These are phyloP conservation scores for Paracanthobrama guichenoti DNA, from an alignment of 2,113 vertebrate genomes.

Conservation along the genomic window DNA sequence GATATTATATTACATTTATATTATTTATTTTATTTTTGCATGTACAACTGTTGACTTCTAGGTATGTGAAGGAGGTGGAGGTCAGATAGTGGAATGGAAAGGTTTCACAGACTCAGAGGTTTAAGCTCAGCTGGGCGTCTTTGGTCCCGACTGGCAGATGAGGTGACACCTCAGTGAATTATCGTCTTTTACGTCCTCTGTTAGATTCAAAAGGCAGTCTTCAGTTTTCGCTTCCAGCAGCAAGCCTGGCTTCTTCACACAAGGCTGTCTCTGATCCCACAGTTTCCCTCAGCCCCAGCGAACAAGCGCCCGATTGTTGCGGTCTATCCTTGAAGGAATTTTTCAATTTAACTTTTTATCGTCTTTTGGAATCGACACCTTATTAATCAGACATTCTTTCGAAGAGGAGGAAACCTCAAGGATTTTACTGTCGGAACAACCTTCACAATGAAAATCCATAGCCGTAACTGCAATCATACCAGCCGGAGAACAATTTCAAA, in stretches of 20 bases:
- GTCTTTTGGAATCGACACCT: slow-evolving; percentile 41
- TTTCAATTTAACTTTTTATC: slow-evolving; percentile 52
- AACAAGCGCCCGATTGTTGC: slow-evolving; percentile 45
- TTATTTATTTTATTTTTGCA: background rate
- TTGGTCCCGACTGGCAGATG: background rate
- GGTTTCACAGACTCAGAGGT: background rate
- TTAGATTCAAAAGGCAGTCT: slow-evolving; percentile 39
- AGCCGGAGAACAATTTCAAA: slow-evolving; percentile 5
- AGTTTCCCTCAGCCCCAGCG: background rate
- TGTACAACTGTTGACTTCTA: background rate
- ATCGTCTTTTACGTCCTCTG: slow-evolving; percentile 35
- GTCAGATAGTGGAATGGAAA: background rate
- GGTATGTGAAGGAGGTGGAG: background rate
- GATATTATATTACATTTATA: background rate
- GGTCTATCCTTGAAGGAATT: slow-evolving; percentile 40
- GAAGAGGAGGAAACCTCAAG: slow-evolving; percentile 24
- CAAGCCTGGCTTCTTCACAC: slow-evolving; percentile 20
- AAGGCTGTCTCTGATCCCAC: slow-evolving; percentile 33
- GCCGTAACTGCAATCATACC: background rate
- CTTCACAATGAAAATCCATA: background rate
- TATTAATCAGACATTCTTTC: slow-evolving; percentile 34
- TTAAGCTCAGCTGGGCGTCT: background rate
- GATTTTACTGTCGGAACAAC: background rate
- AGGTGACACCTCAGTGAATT: slow-evolving; percentile 39
- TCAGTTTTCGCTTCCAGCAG: slow-evolving; percentile 8